A percentile compares a stretch with the other conserved stretches of the same genome.
phyloP scores from a whole-genome alignment of 2,113 vertebrate genomes.

The Anolis sagrei region DNA sequence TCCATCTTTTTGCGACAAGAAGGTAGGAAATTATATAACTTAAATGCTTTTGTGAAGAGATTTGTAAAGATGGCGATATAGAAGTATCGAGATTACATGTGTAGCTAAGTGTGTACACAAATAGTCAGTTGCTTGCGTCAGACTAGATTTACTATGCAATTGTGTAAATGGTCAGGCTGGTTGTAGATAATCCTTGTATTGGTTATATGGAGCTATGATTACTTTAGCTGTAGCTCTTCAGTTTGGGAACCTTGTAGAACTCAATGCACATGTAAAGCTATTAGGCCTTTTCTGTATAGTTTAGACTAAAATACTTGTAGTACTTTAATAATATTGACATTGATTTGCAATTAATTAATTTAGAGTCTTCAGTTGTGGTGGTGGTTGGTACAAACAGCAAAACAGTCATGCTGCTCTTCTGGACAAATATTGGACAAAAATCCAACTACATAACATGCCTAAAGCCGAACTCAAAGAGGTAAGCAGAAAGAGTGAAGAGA shows the following conservation, averaged over 20 bases:
- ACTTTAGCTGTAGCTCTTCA: background rate
- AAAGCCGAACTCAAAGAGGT: slow-evolving; percentile 91
- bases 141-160: background rate
- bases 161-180: background rate
- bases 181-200: background rate
- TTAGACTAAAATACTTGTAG: background rate
- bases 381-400: slow-evolving; percentile 89
- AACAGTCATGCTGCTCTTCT: slow-evolving; percentile 88
- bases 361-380: slow-evolving; percentile 86
- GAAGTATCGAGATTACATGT: background rate
- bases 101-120: background rate
- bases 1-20: slow-evolving; percentile 97
- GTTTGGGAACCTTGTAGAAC: background rate
- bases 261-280: background rate
- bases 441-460: slow-evolving; percentile 88
- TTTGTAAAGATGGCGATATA: background rate
- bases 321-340: background rate
- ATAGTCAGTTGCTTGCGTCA: background rate
- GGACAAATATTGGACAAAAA: slow-evolving; percentile 95
- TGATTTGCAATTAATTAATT: slow-evolving; percentile 43
- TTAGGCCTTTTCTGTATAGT: background rate
- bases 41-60: background rate
- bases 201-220: background rate
- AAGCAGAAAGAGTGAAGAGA: slow-evolving; percentile 72
- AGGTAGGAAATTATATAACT: slow-evolving; percentile 76